Conservation (phyloP, 2,113 vertebrate genomes). For the Manacus vitellinus region DNA sequence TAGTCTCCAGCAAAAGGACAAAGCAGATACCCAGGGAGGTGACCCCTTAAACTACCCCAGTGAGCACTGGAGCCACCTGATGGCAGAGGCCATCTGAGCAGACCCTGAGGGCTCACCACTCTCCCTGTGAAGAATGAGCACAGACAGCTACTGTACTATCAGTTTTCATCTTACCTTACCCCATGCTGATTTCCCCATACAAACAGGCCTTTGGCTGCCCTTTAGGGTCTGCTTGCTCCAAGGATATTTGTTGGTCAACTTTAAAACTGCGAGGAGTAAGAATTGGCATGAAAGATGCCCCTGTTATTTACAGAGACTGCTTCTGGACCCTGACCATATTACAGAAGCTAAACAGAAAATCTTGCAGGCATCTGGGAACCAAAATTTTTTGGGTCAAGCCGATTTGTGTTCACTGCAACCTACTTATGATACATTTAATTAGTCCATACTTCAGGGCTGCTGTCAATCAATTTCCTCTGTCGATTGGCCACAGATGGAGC, state of each 20-base stretch:
- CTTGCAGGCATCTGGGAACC: slow-evolving; percentile 15
- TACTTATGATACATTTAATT: slow-evolving; percentile 52
- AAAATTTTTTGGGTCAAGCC: slow-evolving; percentile 50
- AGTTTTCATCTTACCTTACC: neutral
- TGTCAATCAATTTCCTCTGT: slow-evolving; percentile 45
- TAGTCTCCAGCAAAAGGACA: neutral
- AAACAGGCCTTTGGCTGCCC: neutral
- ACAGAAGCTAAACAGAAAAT: slow-evolving; percentile 42
- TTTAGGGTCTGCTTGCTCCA: neutral
- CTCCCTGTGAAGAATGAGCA: neutral
- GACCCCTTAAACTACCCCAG: neutral
- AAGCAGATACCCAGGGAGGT: neutral
- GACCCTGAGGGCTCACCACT: neutral
- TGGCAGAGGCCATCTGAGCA: neutral
- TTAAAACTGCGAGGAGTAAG: neutral
- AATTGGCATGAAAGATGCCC: neutral
- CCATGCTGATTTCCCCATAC: neutral
- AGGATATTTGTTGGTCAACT: neutral
- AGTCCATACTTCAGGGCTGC: slow-evolving; percentile 32
- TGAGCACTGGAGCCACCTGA: neutral
- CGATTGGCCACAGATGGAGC: neutral
- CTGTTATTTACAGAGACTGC: neutral
- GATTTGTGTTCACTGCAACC: slow-evolving; percentile 48
- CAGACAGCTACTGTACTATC: neutral
- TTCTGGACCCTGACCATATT: neutral